Base-by-base conservation (phyloP, 2,113 vertebrate genomes). In the Collichthys lucidus region DNA sequence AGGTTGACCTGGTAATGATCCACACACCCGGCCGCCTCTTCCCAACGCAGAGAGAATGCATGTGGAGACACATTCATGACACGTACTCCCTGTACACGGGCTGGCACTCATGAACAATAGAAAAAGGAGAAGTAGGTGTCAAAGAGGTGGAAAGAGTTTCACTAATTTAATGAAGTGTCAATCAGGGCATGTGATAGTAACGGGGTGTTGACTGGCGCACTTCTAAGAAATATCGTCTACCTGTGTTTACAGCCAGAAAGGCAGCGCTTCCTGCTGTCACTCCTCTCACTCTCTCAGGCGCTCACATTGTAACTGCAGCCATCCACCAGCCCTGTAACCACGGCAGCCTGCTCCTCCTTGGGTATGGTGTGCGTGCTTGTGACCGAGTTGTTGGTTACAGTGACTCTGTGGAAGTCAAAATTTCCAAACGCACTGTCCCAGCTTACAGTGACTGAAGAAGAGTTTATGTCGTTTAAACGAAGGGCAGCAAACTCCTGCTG, bases 351-450 rank as follows among this genome's bases (percentile, higher is more conserved):
- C 85, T 77, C 61, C 24, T 72, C 57, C 79, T 60, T 87, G 60
- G 90, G 92, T 82, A 96, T 66, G 12, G 35, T 89, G 75, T 95
- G 90, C 11, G 87, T 80, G 59, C 82, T 90, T 61, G 14, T 77
- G 81, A 93, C 87, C 4, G 94, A 96, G 68, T 17, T 69, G 61
- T 96, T 96, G 84, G 91, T 87, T 61, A 97, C 80, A 26, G 86
- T 92, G 70, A 97, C 94, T 92, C 94, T 93, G 67, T 96, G 95
- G 88, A 96, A 95, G 74, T 96, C 96, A 88, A 97, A 97, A 44
- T 91, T 92, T 56, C 92, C 96, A 11, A 64, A 77, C 5, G 91
- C 92, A 78, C 85, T 71, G 80, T 93, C 95, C 96, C 96, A 98
- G n/a, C 57, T 88, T 81, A 98, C 83, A 55, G 88, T 89, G 11